A percentile compares a stretch with the other conserved stretches of the same genome.
Conservation (phyloP, 2,888 invertebrate species). For the Auanema sp. region DNA sequence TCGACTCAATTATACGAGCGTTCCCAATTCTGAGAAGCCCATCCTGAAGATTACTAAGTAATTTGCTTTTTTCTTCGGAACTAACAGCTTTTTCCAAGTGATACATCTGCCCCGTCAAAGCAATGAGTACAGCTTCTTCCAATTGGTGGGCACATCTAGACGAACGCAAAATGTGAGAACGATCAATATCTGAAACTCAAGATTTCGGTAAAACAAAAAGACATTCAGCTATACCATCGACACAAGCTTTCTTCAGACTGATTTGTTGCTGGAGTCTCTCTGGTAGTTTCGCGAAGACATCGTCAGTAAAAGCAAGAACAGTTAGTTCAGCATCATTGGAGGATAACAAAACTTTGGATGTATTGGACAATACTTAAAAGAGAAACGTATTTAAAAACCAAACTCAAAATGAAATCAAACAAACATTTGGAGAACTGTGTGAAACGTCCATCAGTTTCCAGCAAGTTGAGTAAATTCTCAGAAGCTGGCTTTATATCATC, state of each 20-base stretch:
- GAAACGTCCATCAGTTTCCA: slow-evolving; percentile 11
- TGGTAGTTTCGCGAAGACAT: slow-evolving; percentile 8
- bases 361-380: not conserved
- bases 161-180: not conserved
- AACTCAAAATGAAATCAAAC: not conserved
- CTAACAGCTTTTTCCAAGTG: no score
- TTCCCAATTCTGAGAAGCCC: not conserved
- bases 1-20: slow-evolving; percentile 9
- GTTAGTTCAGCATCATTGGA: slow-evolving; percentile 5
- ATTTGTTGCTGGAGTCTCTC: slow-evolving; percentile 8
- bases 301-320: slow-evolving; percentile 17
- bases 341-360: not conserved
- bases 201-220: not conserved
- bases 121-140: not conserved
- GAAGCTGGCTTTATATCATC: slow-evolving; percentile 5
- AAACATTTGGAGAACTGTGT: slow-evolving; percentile 9
- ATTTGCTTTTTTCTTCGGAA: no score
- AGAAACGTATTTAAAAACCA: not conserved
- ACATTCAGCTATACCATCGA: not conserved
- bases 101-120: not conserved
- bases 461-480: slow-evolving; percentile 5
- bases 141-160: not conserved
- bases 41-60: no score
- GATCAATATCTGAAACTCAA: not conserved
- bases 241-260: not conserved